phyloP scores from a whole-genome alignment of 1,140 invertebrate species.

The Trypoxylus dichotomus region DNA sequence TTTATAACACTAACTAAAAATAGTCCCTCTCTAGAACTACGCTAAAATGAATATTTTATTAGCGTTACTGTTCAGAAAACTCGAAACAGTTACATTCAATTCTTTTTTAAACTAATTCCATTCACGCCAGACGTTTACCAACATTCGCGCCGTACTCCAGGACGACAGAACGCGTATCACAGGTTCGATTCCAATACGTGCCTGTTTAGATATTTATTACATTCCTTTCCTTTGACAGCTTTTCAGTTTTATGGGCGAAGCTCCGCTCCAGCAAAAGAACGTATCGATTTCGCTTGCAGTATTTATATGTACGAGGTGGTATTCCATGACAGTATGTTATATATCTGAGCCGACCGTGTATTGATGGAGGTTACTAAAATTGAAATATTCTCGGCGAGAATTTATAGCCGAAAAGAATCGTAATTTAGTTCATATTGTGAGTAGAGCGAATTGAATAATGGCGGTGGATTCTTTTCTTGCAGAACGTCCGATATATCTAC shows the following conservation, averaged over 20 bases:
- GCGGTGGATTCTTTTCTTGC: background rate
- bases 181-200: background rate
- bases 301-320: background rate
- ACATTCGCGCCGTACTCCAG: too few relatives aligned
- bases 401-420: background rate
- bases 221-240: constrained; percentile 2
- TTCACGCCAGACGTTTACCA: too few relatives aligned
- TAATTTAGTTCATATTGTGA: background rate
- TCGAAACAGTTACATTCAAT: too few relatives aligned
- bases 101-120: too few relatives aligned
- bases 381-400: background rate
- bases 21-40: too few relatives aligned
- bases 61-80: too few relatives aligned
- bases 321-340: background rate
- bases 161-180: background rate
- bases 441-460: background rate
- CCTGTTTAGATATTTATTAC: background rate
- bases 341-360: background rate
- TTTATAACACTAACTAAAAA: too few relatives aligned
- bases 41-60: too few relatives aligned
- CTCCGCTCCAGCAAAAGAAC: background rate
- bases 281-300: background rate
- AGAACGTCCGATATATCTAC: background rate
- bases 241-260: background rate
- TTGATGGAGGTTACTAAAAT: background rate